Evolutionary conservation across 2,888 invertebrate species (phyloP), one percentile per base, ranked within the genome.

Genomic region (Scaptomyza tumidula): DNA sequence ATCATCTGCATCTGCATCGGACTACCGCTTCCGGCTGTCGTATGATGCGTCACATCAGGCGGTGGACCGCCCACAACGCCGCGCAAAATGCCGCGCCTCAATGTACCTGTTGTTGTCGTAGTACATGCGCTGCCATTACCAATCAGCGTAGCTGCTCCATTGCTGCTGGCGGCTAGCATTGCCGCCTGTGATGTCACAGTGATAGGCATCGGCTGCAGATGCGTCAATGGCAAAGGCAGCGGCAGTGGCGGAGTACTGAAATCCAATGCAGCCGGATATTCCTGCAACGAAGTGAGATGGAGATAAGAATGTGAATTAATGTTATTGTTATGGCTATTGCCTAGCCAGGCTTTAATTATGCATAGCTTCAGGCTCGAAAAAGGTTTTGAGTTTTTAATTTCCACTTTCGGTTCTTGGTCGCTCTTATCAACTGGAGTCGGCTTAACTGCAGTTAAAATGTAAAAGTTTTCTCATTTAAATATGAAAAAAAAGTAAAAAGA

Each of bases 21-120:
- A 49, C 68, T 69, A 55, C 71, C 71, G 52, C 79, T 86, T 27
- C 78, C 88, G 41, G 72, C 74, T 10, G 82, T 63, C 31, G 92
- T 92, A 63, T 92, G 92, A 78, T 92, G 92, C 33, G 92, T 92
- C 3, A 92, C 92, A 82, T 92, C 92, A 0, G 92, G 92, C 24
- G 88, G 92, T 43, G 92, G 92, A 33, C 91, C 91, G 13, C 90
- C 90, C 33, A 92, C 91, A 13, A 91, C 75, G 50, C 90, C 91
- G 27, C 92, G 91, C 73, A 92, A 82, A 37, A 91, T 91, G 50
- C 92, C 92, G 24, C 91, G 89, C 9, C 92, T 77, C 50, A 91
- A 70, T 1, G 92, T 91, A 71, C 78, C 78, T 39, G 75, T 72
- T 16, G 39, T 57, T 57, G 68, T 71, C 67, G 83, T 78, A 52